These are phyloP conservation scores for Sussaba pulchella DNA, from an alignment of 2,888 invertebrate species.

Conservation along the genomic window DNA sequence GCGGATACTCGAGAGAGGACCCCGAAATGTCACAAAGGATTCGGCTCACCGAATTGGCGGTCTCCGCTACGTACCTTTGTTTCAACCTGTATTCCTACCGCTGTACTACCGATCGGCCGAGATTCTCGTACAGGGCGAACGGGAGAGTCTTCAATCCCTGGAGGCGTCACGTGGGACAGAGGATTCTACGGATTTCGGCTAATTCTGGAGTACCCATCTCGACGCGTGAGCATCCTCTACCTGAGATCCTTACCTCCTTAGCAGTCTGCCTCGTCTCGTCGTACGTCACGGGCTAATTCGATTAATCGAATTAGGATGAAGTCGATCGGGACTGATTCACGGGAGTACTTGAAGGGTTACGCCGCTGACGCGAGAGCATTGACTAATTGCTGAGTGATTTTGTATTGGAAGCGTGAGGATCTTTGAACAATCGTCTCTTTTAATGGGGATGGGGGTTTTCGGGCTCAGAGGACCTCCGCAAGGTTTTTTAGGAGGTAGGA, in stretches of 20 bases:
- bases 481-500: too few relatives aligned
- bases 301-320: constrained; percentile 53
- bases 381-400: too few relatives aligned
- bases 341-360: background rate
- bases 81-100: constrained; percentile 44
- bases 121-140: constrained; percentile 42
- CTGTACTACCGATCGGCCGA: constrained; percentile 38
- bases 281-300: constrained; percentile 43
- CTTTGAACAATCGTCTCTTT: too few relatives aligned
- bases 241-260: constrained; percentile 35
- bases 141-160: constrained; percentile 42
- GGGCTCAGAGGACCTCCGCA: too few relatives aligned
- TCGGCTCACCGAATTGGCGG: constrained; percentile 51
- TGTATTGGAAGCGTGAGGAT: too few relatives aligned
- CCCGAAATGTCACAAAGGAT: constrained; percentile 60
- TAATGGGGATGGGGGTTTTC: too few relatives aligned
- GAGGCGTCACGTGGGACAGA: constrained; percentile 43
- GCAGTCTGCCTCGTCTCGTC: background rate
- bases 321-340: constrained; percentile 45
- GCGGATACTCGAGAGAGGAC: constrained; percentile 58
- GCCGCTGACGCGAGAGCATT: too few relatives aligned
- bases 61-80: constrained; percentile 48
- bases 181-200: constrained; percentile 51
- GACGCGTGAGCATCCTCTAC: constrained; percentile 47
- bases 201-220: constrained; percentile 51